phyloP scores from a whole-genome alignment of 1,140 invertebrate genomes.

The Helicoverpa zea region DNA sequence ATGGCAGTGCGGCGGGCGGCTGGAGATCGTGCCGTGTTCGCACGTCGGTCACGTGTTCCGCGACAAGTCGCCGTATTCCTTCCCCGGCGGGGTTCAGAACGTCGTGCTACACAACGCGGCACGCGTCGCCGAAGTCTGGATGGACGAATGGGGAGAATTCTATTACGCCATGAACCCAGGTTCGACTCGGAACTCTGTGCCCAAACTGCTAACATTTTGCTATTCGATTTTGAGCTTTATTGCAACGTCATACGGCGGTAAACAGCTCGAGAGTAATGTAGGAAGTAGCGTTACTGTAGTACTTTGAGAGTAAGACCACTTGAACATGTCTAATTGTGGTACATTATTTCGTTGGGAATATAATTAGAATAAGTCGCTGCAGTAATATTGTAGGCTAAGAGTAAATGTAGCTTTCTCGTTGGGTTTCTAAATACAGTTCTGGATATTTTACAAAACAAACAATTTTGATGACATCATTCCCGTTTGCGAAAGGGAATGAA shows the following conservation, averaged over 20 bases:
- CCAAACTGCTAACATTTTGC: conserved; percentile 57
- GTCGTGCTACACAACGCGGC: conserved; percentile 98
- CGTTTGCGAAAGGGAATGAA: conserved; percentile 8
- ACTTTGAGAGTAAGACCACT: no score
- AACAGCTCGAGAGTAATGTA: no score
- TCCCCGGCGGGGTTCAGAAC: conserved; percentile 99
- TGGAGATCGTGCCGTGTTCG: conserved; percentile 98
- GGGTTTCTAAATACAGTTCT: no score
- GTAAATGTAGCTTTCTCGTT: no score
- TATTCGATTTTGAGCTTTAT: not conserved
- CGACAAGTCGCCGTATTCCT: conserved; percentile 99
- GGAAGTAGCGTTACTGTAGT: no score
- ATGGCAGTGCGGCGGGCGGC: conserved; percentile 98
- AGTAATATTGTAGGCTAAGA: no score
- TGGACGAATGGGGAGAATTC: conserved; percentile 99
- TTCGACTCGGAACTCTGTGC: conserved; percentile 86
- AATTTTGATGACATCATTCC: not conserved
- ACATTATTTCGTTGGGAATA: no score
- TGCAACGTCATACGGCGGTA: not conserved
- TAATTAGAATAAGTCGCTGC: no score
- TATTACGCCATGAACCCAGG: conserved; percentile 99
- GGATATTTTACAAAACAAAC: no score
- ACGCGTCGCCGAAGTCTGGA: conserved; percentile 98
- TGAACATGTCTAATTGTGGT: no score
- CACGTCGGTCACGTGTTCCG: conserved; percentile 99